Percentiles rank a stretch among this genome's conserved stretches.
Evolutionary conservation across 2,797 vertebrate genomes (phyloP).

Genomic region (Hippopotamyrus pictus): DNA sequence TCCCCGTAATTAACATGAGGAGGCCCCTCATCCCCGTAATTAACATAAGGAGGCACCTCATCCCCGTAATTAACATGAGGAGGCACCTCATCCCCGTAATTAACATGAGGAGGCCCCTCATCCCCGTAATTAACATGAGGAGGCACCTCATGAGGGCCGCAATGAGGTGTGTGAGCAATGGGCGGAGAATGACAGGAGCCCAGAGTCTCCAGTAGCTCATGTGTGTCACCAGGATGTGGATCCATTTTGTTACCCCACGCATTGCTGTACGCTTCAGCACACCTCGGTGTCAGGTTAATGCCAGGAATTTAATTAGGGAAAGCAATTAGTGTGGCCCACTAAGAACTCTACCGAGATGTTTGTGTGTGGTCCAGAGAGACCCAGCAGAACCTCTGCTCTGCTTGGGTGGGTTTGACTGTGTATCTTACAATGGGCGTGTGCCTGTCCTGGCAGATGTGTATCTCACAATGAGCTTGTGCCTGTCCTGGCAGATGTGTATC

Average conservation of each 20-base stretch:
- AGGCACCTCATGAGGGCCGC: not conserved
- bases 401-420: not conserved
- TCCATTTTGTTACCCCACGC: not conserved
- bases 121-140: not conserved
- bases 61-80: not conserved
- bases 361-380: not conserved
- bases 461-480: too few relatives aligned
- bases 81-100: not conserved
- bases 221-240: not conserved
- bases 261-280: not conserved
- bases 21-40: not conserved
- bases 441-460: not conserved
- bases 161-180: not conserved
- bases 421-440: too few relatives aligned
- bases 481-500: not conserved
- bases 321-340: not conserved
- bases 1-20: not conserved
- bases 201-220: not conserved
- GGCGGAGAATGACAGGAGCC: not conserved
- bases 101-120: not conserved
- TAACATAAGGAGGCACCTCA: not conserved
- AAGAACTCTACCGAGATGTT: not conserved
- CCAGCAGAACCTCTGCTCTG: not conserved
- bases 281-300: not conserved
- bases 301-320: not conserved